Conservation (phyloP, 2,113 vertebrate genomes). For the Nothocercus nigrocapillus region DNA sequence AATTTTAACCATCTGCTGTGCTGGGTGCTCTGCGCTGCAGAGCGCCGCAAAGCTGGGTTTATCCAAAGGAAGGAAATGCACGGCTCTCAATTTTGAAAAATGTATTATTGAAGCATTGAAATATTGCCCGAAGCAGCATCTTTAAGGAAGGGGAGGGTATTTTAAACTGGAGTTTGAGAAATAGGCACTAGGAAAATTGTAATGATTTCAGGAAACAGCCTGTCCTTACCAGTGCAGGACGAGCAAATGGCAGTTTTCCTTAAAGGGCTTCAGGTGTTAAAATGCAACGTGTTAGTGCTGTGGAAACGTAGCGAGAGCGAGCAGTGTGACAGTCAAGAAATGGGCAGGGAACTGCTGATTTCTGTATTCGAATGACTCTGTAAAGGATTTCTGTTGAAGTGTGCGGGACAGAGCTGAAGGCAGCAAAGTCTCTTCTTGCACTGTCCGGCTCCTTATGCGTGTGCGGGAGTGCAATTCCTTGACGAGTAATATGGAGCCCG, state of each 20-base stretch:
- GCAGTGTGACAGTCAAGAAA: accelerated
- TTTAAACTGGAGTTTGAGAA: accelerated
- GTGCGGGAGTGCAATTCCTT: neutral
- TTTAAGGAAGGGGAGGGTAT: neutral
- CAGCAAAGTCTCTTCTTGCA: neutral
- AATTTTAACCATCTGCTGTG: slow-evolving; percentile 59
- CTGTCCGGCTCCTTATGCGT: neutral
- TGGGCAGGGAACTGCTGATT: neutral
- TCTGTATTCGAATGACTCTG: neutral
- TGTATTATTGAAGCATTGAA: neutral
- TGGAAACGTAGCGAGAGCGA: accelerated
- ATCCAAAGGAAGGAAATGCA: neutral
- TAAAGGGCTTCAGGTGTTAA: neutral
- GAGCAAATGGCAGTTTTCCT: neutral
- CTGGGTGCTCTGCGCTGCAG: neutral
- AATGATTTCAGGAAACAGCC: neutral
- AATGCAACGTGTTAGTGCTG: neutral
- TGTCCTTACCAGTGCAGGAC: neutral
- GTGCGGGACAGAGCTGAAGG: neutral
- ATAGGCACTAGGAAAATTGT: neutral
- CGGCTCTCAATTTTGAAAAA: neutral
- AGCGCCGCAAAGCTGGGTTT: neutral
- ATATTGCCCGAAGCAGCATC: neutral
- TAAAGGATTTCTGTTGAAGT: neutral
- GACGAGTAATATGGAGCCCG: neutral